Base-by-base conservation (phyloP, 2,888 invertebrate genomes). In the Polymixis flavicincta region DNA sequence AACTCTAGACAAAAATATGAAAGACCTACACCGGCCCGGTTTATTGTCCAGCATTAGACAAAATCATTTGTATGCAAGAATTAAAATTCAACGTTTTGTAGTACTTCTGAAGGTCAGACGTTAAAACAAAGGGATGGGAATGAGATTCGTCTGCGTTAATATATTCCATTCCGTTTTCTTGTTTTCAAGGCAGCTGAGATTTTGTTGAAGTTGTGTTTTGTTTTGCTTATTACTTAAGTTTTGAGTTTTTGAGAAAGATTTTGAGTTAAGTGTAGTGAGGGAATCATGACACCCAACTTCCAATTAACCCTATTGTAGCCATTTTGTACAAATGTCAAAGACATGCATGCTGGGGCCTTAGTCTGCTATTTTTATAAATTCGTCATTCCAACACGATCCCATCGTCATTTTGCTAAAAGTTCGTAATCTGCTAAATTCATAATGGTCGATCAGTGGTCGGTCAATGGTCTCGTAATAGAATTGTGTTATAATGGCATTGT, bases 41-140 rank as follows among this genome's bases (percentile, higher is more conserved):
- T 80, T 80, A 72, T 82, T 76, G 72, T 81, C 75, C 71, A 70
- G 81, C 71, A 70, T 82, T 57, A 68, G 60, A 71, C 50, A 54
- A 48, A 72, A 65, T 84, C 45, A 81, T 82, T 82, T 81, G 70
- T 61, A 85, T 76, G 69, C 82, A 63, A 80, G 69, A 69, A 82
- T 84, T 80, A 80, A 82, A 80, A 82, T 82, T 82, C 85, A 84
- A 71, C 64, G 48, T 66, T 81, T 71, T 74, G 71, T 68, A 45
- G 55, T 52, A 71, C 61, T 74, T 71, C 19, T 28, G 11, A 72
- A 73, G 66, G 64, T 78, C 71, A 32, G 54, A 79, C 22, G 65
- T 48, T 59, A 69, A 76, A 80, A 82, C 85, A 84, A 84, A 67
- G 71, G 55, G 22, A 66, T 57, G 25, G 42, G 45, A 59, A 54